phyloP scores from a whole-genome alignment of 2,113 vertebrate species.

The Papio anubis region DNA sequence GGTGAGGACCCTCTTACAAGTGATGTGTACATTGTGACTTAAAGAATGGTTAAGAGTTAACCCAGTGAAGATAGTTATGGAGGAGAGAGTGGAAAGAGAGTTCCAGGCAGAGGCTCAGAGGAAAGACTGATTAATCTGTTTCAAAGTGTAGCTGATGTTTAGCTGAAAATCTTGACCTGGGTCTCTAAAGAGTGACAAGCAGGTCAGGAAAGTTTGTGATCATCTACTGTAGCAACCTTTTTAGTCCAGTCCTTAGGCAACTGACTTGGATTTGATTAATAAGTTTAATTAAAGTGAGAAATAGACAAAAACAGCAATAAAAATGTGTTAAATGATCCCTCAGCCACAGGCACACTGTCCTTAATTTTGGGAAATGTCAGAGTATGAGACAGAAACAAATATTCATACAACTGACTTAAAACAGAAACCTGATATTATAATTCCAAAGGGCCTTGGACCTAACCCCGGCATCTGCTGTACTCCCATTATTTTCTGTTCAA shows the following conservation, averaged over 20 bases:
- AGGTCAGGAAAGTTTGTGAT: background rate
- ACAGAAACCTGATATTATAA: background rate
- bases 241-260: conserved; percentile 5
- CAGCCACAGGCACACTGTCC: background rate
- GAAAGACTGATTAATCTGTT: conserved; percentile 18
- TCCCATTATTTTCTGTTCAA: background rate
- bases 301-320: background rate
- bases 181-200: background rate
- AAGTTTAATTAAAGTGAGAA: conserved; percentile 40
- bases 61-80: background rate
- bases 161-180: background rate
- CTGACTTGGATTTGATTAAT: conserved; percentile 41
- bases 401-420: background rate
- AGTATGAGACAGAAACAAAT: background rate
- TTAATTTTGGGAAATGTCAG: conserved; percentile 47
- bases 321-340: conserved; percentile 20
- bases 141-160: background rate
- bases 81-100: background rate
- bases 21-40: conserved; percentile 19
- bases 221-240: background rate
- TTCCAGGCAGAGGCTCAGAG: conserved; percentile 15
- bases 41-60: conserved; percentile 4
- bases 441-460: conserved; percentile 20
- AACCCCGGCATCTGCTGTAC: background rate
- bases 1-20: background rate